phyloP scores from a whole-genome alignment of 2,797 vertebrate genomes.

The Gymnopithys bicolor region DNA sequence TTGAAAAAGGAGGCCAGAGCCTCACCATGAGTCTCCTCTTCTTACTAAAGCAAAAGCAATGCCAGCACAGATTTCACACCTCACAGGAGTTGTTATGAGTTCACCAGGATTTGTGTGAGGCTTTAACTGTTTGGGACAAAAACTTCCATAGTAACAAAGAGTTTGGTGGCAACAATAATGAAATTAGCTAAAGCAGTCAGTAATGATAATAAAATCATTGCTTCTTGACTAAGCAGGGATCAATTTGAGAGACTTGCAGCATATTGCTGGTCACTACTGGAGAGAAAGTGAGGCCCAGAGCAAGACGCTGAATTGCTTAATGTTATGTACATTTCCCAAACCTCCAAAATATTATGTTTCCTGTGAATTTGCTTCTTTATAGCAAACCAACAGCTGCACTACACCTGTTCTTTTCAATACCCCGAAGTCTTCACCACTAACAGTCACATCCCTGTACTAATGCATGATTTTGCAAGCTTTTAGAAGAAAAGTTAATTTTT shows the following conservation, averaged over 20 bases:
- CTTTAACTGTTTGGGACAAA: neutral
- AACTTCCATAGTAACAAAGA: neutral
- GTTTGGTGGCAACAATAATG: neutral
- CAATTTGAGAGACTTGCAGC: neutral
- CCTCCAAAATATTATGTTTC: neutral
- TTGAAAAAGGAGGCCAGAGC: neutral
- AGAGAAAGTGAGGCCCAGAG: neutral
- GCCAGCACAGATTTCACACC: neutral
- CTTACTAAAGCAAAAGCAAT: neutral
- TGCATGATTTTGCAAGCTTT: neutral
- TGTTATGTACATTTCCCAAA: neutral
- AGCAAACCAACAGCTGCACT: neutral
- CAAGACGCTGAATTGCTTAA: neutral
- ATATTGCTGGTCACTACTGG: neutral
- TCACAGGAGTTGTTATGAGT: too few species aligned
- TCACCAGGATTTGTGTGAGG: neutral
- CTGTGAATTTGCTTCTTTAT: neutral
- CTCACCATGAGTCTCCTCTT: neutral
- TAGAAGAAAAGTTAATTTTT: neutral
- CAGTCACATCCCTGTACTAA: neutral
- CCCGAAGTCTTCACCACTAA: neutral
- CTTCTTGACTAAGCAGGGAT: neutral
- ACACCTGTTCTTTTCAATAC: neutral
- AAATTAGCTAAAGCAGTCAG: neutral
- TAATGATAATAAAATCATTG: neutral